These are phyloP conservation scores for Rhizoglyphus robini DNA, from an alignment of 1,140 invertebrate species.

Conservation along the genomic window DNA sequence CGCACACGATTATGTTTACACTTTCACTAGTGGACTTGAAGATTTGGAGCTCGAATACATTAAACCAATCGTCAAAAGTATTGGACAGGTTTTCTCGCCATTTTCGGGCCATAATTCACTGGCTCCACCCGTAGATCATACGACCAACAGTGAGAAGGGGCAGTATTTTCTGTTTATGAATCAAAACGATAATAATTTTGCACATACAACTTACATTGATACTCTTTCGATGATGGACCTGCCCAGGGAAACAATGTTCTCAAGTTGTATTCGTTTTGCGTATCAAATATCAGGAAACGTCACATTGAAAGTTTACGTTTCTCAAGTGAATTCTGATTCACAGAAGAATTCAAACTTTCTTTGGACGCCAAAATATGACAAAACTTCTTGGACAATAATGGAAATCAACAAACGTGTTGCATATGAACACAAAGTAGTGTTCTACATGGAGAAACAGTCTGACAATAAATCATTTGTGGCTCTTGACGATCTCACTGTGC, in stretches of 20 bases:
- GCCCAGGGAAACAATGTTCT: background rate
- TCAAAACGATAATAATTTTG: background rate
- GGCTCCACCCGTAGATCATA: background rate
- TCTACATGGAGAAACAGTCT: background rate
- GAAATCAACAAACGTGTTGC: background rate
- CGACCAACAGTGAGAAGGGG: background rate
- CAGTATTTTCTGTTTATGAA: background rate
- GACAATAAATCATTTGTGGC: slow-evolving; percentile 16
- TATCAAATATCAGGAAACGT: background rate
- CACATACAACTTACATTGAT: background rate
- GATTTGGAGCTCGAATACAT: background rate
- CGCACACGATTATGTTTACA: background rate
- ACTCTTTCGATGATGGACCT: background rate
- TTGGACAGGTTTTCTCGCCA: background rate
- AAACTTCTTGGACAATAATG: slow-evolving; percentile 3
- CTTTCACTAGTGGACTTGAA: background rate
- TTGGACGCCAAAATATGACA: background rate
- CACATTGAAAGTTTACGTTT: background rate
- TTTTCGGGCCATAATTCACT: background rate
- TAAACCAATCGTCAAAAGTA: background rate
- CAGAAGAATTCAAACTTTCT: background rate
- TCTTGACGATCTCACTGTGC: slow-evolving; percentile 24
- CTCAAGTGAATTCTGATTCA: background rate
- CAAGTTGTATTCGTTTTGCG: background rate
- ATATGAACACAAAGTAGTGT: background rate